Base-by-base conservation (phyloP, 2,797 vertebrate species). In the Chlorospingus semifuscus region DNA sequence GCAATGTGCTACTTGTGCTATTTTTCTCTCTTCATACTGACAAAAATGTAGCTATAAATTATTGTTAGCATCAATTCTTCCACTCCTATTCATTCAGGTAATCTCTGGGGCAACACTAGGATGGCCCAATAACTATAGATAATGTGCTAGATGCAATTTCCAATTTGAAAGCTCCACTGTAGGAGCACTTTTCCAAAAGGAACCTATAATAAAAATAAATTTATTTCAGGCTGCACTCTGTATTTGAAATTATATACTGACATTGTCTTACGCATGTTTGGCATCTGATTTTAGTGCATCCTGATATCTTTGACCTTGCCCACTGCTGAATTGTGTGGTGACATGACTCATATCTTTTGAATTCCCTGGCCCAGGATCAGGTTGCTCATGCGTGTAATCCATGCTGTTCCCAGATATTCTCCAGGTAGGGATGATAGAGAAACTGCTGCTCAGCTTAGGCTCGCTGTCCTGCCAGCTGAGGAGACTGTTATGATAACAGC, bases 381-480 rank as follows among this genome's bases (percentile, higher is more conserved):
- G 26, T 42, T 87, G 32, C 8, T 27, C 2, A 2, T 1, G 1
- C 32, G 2, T 47, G 39, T 75, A 75, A 70, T 32, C 49, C 26
- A 12, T 56, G 57, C 18, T 71, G 24, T 61, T 18, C 36, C 29
- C 65, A 52, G 53, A 50, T 57, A n/a, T 34, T 32, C n/a, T 78
- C 32, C 0, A 0, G 10, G 16, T 23, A 44, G 17, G 24, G 41
- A 15, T 12, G 26, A 12, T 4, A 9, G 20, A 30, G 30, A 78
- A 91, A 15, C 3, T 64, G 68, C 20, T 59, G 41, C 27, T 75
- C 24, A 74, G 30, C 3, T 17, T 17, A 39, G 15, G 39, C 20
- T 57, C 22, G 8, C 32, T 4, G 8, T 44, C n/a, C 39, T 78
- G 8, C 10, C 16, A 1, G 0, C 6, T 0, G 3, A 65, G 53